These are phyloP conservation scores for Australoheros facetus DNA, from an alignment of 2,797 vertebrate genomes.

Conservation along the genomic window DNA sequence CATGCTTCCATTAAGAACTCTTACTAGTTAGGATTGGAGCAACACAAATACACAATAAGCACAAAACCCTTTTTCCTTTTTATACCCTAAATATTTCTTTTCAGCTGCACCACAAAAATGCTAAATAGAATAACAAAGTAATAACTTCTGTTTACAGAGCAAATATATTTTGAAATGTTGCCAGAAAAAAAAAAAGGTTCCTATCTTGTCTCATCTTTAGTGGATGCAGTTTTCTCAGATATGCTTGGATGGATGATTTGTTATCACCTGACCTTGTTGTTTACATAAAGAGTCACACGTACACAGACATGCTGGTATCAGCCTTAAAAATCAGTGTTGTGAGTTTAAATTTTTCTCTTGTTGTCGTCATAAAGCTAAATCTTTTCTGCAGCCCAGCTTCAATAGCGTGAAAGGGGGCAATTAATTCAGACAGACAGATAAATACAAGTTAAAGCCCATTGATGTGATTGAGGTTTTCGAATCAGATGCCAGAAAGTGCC, in stretches of 20 bases:
- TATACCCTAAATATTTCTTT: not conserved
- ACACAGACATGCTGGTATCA: no score
- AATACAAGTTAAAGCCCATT: not conserved
- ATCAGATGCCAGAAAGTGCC: not conserved
- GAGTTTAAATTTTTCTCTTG: not conserved
- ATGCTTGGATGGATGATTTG: not conserved
- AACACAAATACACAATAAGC: not conserved
- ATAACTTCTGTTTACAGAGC: not conserved
- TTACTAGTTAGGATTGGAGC: not conserved
- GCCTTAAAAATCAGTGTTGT: not conserved
- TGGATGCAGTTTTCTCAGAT: not conserved
- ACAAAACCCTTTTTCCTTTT: no score
- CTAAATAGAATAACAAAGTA: not conserved
- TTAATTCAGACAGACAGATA: not conserved
- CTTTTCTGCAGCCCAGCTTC: not conserved
- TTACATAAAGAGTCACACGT: no score
- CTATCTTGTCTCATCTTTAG: not conserved
- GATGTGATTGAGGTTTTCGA: constrained; percentile 1
- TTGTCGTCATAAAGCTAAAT: not conserved
- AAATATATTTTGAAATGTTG: not conserved
- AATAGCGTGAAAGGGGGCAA: not conserved
- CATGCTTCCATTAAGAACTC: not conserved
- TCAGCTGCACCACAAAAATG: not conserved
- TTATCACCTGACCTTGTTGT: not conserved
- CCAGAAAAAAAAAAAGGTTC: not conserved